These are phyloP conservation scores for Argynnis bischoffii DNA, from an alignment of 2,888 invertebrate genomes.

Conservation along the genomic window DNA sequence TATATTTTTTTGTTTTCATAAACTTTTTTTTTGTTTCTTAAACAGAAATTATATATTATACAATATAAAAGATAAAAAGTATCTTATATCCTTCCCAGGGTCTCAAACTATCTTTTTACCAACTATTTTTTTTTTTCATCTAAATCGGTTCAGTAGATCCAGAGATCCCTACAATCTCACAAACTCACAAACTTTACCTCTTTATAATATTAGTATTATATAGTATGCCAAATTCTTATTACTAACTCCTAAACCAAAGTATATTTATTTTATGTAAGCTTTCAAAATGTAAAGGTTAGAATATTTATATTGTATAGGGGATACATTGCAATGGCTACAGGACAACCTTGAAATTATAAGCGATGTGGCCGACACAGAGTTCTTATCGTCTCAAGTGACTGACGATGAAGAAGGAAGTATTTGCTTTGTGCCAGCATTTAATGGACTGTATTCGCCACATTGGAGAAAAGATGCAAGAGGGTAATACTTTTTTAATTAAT, in stretches of 20 bases:
- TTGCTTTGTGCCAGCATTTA: slow-evolving; percentile 98
- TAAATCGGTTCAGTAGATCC: no score
- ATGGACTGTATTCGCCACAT: slow-evolving; percentile 97
- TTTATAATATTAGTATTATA: no score
- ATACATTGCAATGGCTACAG: slow-evolving; percentile 94
- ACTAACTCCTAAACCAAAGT: no score
- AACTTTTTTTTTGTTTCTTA: no score
- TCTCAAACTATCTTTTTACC: no score
- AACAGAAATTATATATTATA: no score
- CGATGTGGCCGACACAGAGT: slow-evolving; percentile 86
- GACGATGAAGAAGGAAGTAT: slow-evolving; percentile 87
- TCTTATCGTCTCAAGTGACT: slow-evolving; percentile 57
- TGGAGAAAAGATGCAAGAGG: slow-evolving; percentile 97
- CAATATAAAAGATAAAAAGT: no score
- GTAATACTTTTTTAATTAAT: slow-evolving; percentile 48
- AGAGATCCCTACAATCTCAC: no score
- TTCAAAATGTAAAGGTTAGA: slow-evolving; percentile 9
- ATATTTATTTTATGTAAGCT: not conserved
- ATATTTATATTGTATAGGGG: slow-evolving; percentile 71
- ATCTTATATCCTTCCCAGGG: no score
- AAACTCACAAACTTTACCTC: no score
- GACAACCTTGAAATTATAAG: slow-evolving; percentile 91
- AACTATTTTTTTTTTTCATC: no score
- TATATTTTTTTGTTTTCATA: not conserved
- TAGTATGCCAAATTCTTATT: no score